phyloP scores from a whole-genome alignment of 2,113 vertebrate species.

The Scolopax mira region DNA sequence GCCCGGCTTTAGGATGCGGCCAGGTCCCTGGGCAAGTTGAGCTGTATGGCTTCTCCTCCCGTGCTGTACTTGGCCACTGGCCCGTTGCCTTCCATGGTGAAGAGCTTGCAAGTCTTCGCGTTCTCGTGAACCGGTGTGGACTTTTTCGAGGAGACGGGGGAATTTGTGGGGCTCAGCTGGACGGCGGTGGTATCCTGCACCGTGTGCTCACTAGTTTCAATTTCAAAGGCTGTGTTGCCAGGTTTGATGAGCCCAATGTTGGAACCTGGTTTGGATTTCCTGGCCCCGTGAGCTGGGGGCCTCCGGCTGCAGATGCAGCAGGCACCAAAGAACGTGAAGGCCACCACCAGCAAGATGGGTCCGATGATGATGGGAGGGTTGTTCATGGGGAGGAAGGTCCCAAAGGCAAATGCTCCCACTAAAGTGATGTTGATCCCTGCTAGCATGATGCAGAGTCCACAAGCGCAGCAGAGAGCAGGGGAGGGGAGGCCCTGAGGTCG shows the following conservation, averaged over 20 bases:
- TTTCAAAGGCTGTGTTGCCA: conserved; percentile 86
- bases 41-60: conserved; percentile 58
- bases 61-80: conserved; percentile 51
- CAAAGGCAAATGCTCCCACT: conserved; percentile 90
- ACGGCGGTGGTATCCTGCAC: conserved; percentile 92
- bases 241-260: conserved; percentile 78
- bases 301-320: conserved; percentile 88
- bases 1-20: conserved; percentile 45
- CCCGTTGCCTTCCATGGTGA: conserved; percentile 73
- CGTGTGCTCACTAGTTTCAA: conserved; percentile 93
- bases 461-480: conserved; percentile 91
- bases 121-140: conserved; percentile 76
- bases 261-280: conserved; percentile 66
- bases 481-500: conserved; percentile 81
- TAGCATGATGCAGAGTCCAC: conserved; percentile 93
- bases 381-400: conserved; percentile 80
- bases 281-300: conserved; percentile 60
- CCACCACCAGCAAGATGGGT: conserved; percentile 84
- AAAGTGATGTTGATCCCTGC: conserved; percentile 96
- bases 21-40: conserved; percentile 75
- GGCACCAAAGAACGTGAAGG: conserved; percentile 85
- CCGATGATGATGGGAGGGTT: conserved; percentile 91
- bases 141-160: conserved; percentile 79
- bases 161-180: conserved; percentile 91
- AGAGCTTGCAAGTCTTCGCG: conserved; percentile 56